Conservation (phyloP, 2,888 invertebrate species). For the Pegoplata infirma region DNA sequence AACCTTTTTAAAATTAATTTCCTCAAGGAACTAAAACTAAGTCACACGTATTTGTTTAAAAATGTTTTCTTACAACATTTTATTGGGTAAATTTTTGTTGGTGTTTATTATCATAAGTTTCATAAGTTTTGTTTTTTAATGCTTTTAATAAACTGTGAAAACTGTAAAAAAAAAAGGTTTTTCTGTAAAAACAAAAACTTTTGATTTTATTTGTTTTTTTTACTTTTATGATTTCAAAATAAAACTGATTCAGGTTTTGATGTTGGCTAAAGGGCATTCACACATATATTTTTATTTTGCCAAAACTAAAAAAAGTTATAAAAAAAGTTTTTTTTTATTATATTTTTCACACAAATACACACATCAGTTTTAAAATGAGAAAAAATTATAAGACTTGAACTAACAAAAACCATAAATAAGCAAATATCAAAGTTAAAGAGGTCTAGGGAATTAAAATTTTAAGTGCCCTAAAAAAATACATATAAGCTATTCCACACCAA, state of each 20-base stretch:
- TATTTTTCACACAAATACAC: constrained; percentile 27
- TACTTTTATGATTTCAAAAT: constrained; percentile 12
- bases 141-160: constrained; percentile 46
- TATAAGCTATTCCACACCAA: too few species aligned
- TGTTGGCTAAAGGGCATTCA: constrained; percentile 23
- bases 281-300: too few species aligned
- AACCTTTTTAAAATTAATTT: constrained; percentile 19
- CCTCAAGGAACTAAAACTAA: neutral
- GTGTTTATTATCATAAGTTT: constrained; percentile 25
- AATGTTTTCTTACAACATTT: constrained; percentile 14
- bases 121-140: neutral
- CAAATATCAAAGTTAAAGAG: too few species aligned
- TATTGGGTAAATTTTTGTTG: constrained; percentile 8
- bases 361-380: too few species aligned
- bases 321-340: constrained; percentile 13
- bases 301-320: constrained; percentile 15
- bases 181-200: constrained; percentile 33
- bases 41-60: constrained; percentile 1
- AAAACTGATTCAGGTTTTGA: neutral
- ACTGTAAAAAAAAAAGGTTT: constrained; percentile 26
- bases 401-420: too few species aligned
- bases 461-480: too few species aligned
- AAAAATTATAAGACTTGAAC: too few species aligned
- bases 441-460: too few species aligned
- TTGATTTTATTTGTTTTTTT: too few species aligned